Conservation (phyloP, 2,888 invertebrate species). For the Buathra laborator region DNA sequence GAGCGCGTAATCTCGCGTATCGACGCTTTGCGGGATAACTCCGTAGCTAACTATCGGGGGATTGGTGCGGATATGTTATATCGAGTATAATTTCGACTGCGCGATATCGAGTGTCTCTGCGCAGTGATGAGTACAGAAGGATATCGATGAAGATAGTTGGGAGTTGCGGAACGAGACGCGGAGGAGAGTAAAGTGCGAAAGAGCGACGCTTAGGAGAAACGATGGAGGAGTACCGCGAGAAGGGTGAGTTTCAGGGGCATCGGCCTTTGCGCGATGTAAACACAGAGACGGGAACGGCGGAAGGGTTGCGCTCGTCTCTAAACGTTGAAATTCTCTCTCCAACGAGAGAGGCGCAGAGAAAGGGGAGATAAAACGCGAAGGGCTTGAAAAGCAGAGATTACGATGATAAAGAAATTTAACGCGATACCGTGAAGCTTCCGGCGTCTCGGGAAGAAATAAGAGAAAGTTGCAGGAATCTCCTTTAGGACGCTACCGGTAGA, state of each 20-base stretch:
- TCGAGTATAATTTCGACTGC: not conserved
- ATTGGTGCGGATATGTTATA: not conserved
- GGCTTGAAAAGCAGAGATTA: slow-evolving; percentile 31
- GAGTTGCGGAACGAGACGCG: not conserved
- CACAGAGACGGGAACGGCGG: slow-evolving; percentile 40
- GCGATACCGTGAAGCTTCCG: slow-evolving; percentile 23
- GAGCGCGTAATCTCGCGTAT: not conserved
- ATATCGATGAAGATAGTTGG: not conserved
- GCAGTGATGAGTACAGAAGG: not conserved
- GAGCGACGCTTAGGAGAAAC: slow-evolving; percentile 32
- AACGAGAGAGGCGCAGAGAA: not conserved
- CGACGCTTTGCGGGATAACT: not conserved
- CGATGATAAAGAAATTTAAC: slow-evolving; percentile 33
- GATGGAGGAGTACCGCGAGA: slow-evolving; percentile 14
- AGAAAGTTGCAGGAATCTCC: slow-evolving; percentile 2
- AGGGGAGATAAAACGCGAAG: not conserved
- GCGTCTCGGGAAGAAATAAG: not conserved
- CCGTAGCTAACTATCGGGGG: not conserved
- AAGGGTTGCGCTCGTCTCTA: slow-evolving; percentile 10
- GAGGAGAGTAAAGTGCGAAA: slow-evolving; percentile 32
- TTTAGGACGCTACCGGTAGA: not conserved
- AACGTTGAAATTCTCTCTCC: slow-evolving; percentile 8
- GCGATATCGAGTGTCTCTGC: not conserved
- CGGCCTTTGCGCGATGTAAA: slow-evolving; percentile 63
- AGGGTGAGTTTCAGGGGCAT: slow-evolving; percentile 51